A percentile compares a stretch with the other conserved stretches of the same genome.
Evolutionary conservation across 2,113 vertebrate genomes (phyloP).

Genomic region (Notiomystis cincta): DNA sequence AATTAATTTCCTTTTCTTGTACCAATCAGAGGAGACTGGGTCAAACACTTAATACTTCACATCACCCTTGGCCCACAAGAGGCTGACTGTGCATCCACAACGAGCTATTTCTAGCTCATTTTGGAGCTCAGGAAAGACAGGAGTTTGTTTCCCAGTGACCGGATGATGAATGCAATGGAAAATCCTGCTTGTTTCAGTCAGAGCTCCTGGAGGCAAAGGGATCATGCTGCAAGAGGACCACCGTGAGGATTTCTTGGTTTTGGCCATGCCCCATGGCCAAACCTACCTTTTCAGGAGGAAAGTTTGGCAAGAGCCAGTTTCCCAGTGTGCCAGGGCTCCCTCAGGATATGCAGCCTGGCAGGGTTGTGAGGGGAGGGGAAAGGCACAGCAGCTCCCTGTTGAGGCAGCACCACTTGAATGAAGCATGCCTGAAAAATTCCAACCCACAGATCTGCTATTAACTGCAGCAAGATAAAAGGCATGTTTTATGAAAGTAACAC

Average conservation of each 20-base stretch:
- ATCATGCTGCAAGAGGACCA: background rate
- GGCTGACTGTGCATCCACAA: background rate
- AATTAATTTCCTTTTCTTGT: background rate
- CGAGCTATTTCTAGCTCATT: background rate
- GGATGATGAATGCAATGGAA: background rate
- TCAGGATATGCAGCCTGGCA: background rate
- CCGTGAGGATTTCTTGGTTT: background rate
- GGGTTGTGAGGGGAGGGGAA: background rate
- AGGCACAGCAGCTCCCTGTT: background rate
- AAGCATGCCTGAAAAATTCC: background rate
- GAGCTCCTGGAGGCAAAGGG: background rate
- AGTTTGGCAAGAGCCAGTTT: background rate
- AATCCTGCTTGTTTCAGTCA: background rate
- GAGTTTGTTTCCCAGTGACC: background rate
- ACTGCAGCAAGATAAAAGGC: slow-evolving; percentile 17
- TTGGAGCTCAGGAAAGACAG: background rate
- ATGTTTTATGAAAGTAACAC: background rate
- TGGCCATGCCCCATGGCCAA: background rate
- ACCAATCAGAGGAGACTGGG: background rate
- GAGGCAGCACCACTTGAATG: background rate
- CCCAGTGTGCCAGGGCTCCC: background rate
- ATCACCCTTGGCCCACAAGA: background rate
- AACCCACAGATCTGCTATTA: background rate
- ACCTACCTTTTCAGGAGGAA: background rate
- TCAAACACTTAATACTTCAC: background rate